Base-by-base conservation (phyloP, 2,797 vertebrate species). In the Molossus molossus region DNA sequence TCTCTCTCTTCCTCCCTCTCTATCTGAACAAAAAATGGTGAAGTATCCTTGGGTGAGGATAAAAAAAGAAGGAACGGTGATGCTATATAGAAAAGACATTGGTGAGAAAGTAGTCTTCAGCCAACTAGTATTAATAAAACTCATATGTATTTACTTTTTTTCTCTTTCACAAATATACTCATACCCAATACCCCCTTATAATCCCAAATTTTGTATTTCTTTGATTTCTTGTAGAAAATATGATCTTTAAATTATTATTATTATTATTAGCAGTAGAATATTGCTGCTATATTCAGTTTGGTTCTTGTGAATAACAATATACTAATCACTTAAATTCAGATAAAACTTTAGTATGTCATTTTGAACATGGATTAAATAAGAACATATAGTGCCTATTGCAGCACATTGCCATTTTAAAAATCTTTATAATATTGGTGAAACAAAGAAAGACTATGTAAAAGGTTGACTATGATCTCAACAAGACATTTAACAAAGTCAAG, bases 401-500 rank as follows among this genome's bases (percentile, higher is more conserved):
- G 18, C 23, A 60, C 1, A 29, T 10, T 55, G 14, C 0, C 48
- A 84, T 25, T 79, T 65, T 80, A 33, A 40, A 48, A 80, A 92
- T 29, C 14, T 72, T 91, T 77, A 10, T 75, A 91, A 82, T 83
- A 60, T 40, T 70, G 7, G 13, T 15, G 89, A 76, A 87, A 93
- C 21, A 73, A 75, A 82, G 27, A 57, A 87, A 83, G 9, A 53
- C 15, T n/a, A 23, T 86, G 13, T 21, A 81, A 89, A 83, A 73
- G 1, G n/a, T 76, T 93, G 48, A 80, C 45, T 75, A 17, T 70
- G 45, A 73, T 62, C 58, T 86, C 9, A 91, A 40, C 12, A 89
- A 62, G 11, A 84, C 55, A 91, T 76, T 93, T 94, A 83, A 37
- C 9, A 62, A 90, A 75, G 70, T 95, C 48, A 80, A n/a, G 5